These are phyloP conservation scores for Anguilla japonica DNA, from an alignment of 2,113 vertebrate genomes.

Conservation along the genomic window DNA sequence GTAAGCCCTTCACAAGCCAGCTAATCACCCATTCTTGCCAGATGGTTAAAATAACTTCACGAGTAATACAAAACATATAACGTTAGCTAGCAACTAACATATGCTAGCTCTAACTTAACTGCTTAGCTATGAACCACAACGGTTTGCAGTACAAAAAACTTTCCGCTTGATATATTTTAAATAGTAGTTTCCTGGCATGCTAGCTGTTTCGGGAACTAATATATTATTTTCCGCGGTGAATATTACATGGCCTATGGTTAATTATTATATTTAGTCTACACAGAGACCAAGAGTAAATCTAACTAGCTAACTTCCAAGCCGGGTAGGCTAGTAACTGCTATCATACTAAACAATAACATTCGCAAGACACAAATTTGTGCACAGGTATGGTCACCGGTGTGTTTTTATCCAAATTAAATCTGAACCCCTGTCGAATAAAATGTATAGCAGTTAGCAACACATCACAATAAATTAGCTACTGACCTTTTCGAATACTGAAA, in stretches of 20 bases:
- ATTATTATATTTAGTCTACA: no score
- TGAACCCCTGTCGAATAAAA: background rate
- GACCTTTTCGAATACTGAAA: conserved; percentile 66
- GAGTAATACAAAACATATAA: background rate
- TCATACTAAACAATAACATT: background rate
- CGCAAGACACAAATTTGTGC: background rate
- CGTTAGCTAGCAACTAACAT: background rate
- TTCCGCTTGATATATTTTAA: background rate
- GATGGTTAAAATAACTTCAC: background rate
- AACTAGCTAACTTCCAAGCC: background rate
- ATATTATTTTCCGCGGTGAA: background rate
- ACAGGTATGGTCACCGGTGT: background rate
- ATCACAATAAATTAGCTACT: conserved; percentile 20
- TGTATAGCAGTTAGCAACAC: background rate
- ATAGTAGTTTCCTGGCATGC: no score
- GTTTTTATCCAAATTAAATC: background rate
- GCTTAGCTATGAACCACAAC: background rate
- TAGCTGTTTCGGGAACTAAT: no score
- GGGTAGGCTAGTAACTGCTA: background rate
- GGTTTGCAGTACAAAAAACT: background rate
- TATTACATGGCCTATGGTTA: background rate
- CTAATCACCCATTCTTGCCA: background rate
- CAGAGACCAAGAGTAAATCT: background rate
- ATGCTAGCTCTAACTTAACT: background rate
- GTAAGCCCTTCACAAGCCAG: background rate